Evolutionary conservation across 2,797 vertebrate species (phyloP).

Genomic region (Ctenochaetus hawaiiensis): DNA sequence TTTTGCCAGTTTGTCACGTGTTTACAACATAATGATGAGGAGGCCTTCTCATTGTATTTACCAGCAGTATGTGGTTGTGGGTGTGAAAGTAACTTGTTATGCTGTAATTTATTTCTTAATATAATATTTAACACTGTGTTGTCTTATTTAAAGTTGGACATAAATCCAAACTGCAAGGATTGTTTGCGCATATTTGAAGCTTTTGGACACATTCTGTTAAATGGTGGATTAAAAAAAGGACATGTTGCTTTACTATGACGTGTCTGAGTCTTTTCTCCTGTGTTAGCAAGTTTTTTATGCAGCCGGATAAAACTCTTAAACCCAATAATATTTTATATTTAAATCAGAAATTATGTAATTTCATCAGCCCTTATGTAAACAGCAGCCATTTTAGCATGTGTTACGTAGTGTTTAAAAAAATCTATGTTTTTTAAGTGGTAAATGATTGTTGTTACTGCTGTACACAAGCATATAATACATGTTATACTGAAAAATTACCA

Average conservation of each 20-base stretch:
- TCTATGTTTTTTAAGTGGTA: neutral
- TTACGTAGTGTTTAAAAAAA: neutral
- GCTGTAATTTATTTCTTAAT: constrained; percentile 43
- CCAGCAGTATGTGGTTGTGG: constrained; percentile 32
- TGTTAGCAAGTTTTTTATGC: neutral
- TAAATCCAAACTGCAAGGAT: constrained; percentile 47
- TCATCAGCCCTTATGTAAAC: neutral
- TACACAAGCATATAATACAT: neutral
- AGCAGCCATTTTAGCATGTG: neutral
- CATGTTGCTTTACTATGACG: too few species aligned
- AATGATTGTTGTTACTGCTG: neutral
- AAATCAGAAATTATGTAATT: neutral
- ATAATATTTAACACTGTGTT: constrained; percentile 30
- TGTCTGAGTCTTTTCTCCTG: neutral
- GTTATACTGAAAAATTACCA: neutral
- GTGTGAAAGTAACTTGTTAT: constrained; percentile 7
- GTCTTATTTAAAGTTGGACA: constrained; percentile 49
- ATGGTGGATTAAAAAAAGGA: neutral
- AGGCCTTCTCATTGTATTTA: constrained; percentile 47
- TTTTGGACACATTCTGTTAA: neutral
- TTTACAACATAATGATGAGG: constrained; percentile 47
- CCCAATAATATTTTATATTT: neutral
- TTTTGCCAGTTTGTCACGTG: constrained; percentile 40
- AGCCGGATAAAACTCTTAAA: too few species aligned
- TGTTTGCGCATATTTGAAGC: neutral